Conservation (phyloP, 2,888 invertebrate genomes). For the Drosophila kokeensis region DNA sequence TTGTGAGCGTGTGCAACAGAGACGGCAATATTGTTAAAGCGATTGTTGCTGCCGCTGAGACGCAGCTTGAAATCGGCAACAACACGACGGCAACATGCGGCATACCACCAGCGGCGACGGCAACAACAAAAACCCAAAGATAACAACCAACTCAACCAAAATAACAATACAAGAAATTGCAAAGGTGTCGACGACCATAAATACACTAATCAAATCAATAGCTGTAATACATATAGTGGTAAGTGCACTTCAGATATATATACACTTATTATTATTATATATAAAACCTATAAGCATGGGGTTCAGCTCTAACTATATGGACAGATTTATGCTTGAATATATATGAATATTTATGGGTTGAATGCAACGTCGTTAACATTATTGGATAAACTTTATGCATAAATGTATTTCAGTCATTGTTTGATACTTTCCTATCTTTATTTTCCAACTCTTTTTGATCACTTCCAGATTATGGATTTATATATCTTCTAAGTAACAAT, state of each 20-base stretch:
- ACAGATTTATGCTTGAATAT: not conserved
- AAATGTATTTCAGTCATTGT: too few species aligned
- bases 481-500: not conserved
- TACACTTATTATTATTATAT: not conserved
- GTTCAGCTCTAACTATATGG: not conserved
- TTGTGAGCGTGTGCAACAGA: conserved; percentile 75
- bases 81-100: conserved; percentile 58
- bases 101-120: conserved; percentile 65
- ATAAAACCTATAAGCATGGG: accelerated
- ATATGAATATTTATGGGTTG: not conserved
- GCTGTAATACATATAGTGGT: not conserved
- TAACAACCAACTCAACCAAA: conserved; percentile 37
- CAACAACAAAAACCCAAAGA: conserved; percentile 30
- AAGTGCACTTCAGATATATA: not conserved
- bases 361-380: not conserved
- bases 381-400: not conserved
- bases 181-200: conserved; percentile 2
- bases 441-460: not conserved
- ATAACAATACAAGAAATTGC: conserved; percentile 21
- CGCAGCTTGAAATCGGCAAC: conserved; percentile 64
- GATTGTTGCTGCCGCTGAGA: conserved; percentile 58
- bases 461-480: not conserved
- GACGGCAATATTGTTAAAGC: conserved; percentile 43
- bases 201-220: conserved; percentile 30
- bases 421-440: accelerated